These are phyloP conservation scores for Hydropsyche tenuis DNA, from an alignment of 1,140 invertebrate genomes.

Conservation along the genomic window DNA sequence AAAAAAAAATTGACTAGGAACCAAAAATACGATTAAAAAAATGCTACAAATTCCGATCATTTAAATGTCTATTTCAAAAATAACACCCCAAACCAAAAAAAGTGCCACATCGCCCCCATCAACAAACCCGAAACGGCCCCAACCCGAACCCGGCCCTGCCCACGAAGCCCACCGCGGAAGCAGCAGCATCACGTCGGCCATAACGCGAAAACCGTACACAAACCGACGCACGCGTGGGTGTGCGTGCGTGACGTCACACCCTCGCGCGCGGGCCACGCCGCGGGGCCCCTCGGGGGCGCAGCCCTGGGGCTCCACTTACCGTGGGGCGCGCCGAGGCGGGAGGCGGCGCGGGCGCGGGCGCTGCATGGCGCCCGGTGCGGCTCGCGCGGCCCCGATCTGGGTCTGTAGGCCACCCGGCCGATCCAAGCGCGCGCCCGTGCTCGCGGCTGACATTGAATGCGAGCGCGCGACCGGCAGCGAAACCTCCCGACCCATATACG, in stretches of 20 bases:
- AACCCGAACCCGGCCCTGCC: too few relatives aligned
- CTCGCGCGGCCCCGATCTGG: slow-evolving; percentile 27
- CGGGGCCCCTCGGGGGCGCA: not conserved
- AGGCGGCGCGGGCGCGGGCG: slow-evolving; percentile 29
- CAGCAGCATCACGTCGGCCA: too few relatives aligned
- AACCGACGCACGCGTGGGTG: not conserved
- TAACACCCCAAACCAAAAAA: too few relatives aligned
- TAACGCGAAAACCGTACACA: too few relatives aligned
- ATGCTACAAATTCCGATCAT: too few relatives aligned
- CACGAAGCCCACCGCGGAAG: too few relatives aligned
- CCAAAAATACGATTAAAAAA: too few relatives aligned
- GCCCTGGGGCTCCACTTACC: not conserved
- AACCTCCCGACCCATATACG: slow-evolving; percentile 21
- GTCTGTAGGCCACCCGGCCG: slow-evolving; percentile 39
- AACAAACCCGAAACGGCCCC: too few relatives aligned
- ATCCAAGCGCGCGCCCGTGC: slow-evolving; percentile 17
- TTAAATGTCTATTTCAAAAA: too few relatives aligned
- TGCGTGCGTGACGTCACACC: not conserved
- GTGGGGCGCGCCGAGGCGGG: not conserved
- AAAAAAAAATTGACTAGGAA: too few relatives aligned
- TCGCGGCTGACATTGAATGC: slow-evolving; percentile 34
- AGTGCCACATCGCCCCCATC: too few relatives aligned
- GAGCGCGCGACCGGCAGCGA: slow-evolving; percentile 4
- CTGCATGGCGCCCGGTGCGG: slow-evolving; percentile 26
- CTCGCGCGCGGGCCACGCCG: not conserved